Conservation (phyloP, 2,113 vertebrate species). For the Himantopus leucocephalus region DNA sequence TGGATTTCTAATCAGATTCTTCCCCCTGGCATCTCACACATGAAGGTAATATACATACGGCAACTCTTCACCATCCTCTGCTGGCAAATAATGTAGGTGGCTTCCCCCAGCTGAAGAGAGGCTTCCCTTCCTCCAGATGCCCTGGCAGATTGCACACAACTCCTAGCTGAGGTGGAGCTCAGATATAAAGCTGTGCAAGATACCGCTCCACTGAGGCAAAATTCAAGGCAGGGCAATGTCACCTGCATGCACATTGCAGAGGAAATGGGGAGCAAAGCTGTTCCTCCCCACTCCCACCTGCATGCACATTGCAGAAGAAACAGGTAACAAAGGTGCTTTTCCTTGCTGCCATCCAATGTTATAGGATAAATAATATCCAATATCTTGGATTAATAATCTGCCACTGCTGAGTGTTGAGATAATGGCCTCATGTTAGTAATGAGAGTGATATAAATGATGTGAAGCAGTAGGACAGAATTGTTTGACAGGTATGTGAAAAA, state of each 20-base stretch:
- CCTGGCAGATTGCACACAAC: not conserved
- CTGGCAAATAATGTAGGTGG: not conserved
- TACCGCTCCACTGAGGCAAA: not conserved
- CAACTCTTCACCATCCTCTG: not conserved
- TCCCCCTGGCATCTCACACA: not conserved
- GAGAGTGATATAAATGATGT: not conserved
- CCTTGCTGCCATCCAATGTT: too few species aligned
- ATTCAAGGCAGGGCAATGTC: not conserved
- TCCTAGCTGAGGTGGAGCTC: rapidly evolving
- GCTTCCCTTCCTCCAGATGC: not conserved
- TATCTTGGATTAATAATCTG: not conserved
- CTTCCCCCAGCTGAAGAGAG: not conserved
- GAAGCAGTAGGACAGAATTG: not conserved
- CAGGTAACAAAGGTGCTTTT: not conserved
- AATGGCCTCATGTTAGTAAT: not conserved
- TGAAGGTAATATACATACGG: not conserved
- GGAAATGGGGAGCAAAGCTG: not conserved
- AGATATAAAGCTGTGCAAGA: not conserved
- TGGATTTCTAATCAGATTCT: not conserved
- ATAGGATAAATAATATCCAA: not conserved
- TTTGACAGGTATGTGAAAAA: not conserved
- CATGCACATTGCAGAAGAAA: not conserved
- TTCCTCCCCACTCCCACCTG: not conserved
- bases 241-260: not conserved
- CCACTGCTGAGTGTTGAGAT: not conserved